Base-by-base conservation (phyloP, 1,140 invertebrate genomes). In the Cherax destructor region DNA sequence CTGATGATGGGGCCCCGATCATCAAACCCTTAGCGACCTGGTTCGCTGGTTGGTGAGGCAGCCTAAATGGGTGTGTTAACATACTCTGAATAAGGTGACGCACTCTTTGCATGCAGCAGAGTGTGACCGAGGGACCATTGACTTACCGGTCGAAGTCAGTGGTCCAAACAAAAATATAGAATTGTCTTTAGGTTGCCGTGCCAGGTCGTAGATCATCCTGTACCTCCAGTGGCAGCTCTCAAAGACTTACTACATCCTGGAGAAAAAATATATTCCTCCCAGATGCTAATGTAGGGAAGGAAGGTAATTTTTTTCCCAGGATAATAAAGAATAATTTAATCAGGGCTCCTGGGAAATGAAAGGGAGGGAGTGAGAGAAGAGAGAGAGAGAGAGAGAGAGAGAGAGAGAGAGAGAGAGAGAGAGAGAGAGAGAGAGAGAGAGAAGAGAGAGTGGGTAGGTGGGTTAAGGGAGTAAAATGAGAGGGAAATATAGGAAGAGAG, bases 281-380 rank as follows among this genome's bases (percentile, higher is more conserved):
- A n/a, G n/a, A 61, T 24, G 50, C 18, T 59, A 76, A 86, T 72
- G 65, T 18, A 47, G 50, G 69, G 18, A 86, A 69, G 81, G 65
- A 13, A 9, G 30, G 56, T 84, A 84, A 84, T 65, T 81, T 81
- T 81, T 21, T 59, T 24, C 10, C n/a, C 61, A 10, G 9, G 47
- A 21, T 74, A 86, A 86, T 76, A n/a, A 72, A 86, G 76, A 72
- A 72, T 69, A 86, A 86, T 72, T 86, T 72, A 74, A 86, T 74
- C 49, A 59, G 24, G 59, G 81, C 50, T 13, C 16, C 11, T 16
- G 52, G 49, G 52, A 10, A 52, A 47, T 13, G 79, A 59, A 59
- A 30, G 80, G 4, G 56, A 30, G 52, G 59, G n/a, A n/a, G n/a
- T n/a, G 52, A 24, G 80, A 61, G 56, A 30, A 2, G 49, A 24